Conservation (phyloP, 2,888 invertebrate species). For the Lochmaea crataegi region DNA sequence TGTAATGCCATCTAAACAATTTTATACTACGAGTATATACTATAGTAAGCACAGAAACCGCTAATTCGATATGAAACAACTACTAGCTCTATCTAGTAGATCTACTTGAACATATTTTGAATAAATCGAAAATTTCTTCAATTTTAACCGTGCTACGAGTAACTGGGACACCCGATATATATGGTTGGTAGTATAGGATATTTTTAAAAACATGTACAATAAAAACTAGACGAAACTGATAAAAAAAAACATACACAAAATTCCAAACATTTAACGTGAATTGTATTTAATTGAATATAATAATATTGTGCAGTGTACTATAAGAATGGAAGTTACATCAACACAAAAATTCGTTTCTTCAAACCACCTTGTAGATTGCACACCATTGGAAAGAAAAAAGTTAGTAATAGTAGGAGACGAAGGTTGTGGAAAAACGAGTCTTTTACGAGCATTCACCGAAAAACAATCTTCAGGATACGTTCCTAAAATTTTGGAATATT, state of each 20-base stretch:
- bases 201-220: background rate
- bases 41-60: too few relatives aligned
- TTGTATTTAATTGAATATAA: background rate
- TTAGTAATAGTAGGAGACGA: constrained; percentile 10
- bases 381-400: constrained; percentile 1
- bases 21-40: too few relatives aligned
- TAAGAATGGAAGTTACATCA: background rate
- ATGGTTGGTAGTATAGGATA: background rate
- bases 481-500: constrained; percentile 14
- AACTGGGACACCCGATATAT: background rate
- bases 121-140: too few relatives aligned
- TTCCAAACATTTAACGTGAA: background rate
- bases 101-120: too few relatives aligned
- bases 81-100: too few relatives aligned
- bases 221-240: background rate
- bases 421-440: constrained; percentile 10
- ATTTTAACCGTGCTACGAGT: background rate
- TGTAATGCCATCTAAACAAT: too few relatives aligned
- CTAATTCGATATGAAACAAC: too few relatives aligned
- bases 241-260: background rate
- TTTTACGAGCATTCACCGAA: constrained; percentile 9
- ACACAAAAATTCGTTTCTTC: background rate
- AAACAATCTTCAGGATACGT: background rate
- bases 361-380: background rate
- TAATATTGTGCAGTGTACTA: background rate